phyloP scores from a whole-genome alignment of 2,888 invertebrate species.

The Acleris literana region DNA sequence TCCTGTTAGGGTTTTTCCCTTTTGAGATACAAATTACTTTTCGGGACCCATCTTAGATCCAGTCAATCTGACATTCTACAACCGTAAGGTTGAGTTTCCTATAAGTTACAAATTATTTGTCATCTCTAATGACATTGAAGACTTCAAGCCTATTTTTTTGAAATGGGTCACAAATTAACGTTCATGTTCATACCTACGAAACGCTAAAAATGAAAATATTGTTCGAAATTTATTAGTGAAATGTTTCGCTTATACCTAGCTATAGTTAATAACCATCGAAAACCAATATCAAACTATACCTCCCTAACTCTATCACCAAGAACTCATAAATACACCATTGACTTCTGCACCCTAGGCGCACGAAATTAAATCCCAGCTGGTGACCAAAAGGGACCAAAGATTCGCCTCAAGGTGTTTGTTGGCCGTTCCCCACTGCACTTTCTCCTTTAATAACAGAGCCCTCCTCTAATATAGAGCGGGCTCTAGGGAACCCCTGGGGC shows the following conservation, averaged over 20 bases:
- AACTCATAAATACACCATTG: conserved; percentile 32
- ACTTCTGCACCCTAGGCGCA: conserved; percentile 10
- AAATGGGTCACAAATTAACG: too few relatives aligned
- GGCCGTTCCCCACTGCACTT: conserved; percentile 56
- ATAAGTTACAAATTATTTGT: too few relatives aligned
- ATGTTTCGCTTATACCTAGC: background rate
- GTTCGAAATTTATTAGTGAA: too few relatives aligned
- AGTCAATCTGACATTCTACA: too few relatives aligned
- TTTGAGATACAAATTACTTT: too few relatives aligned
- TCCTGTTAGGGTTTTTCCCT: too few relatives aligned
- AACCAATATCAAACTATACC: background rate
- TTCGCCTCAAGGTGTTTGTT: conserved; percentile 67
- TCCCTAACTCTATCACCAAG: conserved; percentile 1
- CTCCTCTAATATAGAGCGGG: conserved; percentile 75
- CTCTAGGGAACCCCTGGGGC: conserved; percentile 62
- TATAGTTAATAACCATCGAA: background rate
- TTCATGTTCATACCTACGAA: too few relatives aligned
- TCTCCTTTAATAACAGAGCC: conserved; percentile 73
- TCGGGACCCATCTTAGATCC: too few relatives aligned
- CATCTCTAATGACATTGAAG: too few relatives aligned
- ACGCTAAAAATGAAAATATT: too few relatives aligned
- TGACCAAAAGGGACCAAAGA: conserved; percentile 49
- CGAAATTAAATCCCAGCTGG: conserved; percentile 39
- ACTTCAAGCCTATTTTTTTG: too few relatives aligned
- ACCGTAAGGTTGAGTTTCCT: too few relatives aligned